Evolutionary conservation across 2,113 vertebrate genomes (phyloP).

Genomic region (Mastomys coucha): DNA sequence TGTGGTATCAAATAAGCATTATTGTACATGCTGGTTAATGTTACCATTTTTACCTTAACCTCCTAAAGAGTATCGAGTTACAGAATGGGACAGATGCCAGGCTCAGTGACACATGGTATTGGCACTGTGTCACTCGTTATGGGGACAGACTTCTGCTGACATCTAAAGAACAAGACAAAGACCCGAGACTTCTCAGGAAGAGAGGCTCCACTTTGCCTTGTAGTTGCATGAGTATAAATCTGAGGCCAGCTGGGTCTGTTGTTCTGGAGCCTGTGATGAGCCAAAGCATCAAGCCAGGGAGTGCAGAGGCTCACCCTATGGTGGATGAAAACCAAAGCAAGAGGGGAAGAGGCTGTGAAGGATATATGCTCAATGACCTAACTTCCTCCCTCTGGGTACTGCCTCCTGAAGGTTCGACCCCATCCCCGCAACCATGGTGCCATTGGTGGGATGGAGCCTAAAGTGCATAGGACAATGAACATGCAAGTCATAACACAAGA

Average conservation of each 20-base stretch:
- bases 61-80: background rate
- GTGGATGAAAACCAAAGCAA: too few species aligned
- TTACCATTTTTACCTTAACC: background rate
- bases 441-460: background rate
- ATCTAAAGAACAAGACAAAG: background rate
- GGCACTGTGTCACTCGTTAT: background rate
- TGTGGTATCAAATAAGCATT: background rate
- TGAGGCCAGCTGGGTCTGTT: background rate
- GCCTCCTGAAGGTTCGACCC: background rate
- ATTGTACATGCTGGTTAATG: background rate
- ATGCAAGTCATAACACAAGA: background rate
- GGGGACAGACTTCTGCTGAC: background rate
- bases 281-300: background rate
- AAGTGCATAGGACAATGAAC: background rate
- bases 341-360: background rate
- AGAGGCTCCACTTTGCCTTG: background rate
- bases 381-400: background rate
- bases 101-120: background rate
- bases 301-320: too few species aligned
- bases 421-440: background rate
- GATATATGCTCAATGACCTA: too few species aligned
- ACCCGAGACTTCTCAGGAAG: background rate
- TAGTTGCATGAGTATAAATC: background rate
- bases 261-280: background rate
- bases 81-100: background rate